A percentile compares a stretch with the other conserved stretches of the same genome.
These are phyloP conservation scores for Maniola jurtina DNA, from an alignment of 1,140 invertebrate species.

Conservation along the genomic window DNA sequence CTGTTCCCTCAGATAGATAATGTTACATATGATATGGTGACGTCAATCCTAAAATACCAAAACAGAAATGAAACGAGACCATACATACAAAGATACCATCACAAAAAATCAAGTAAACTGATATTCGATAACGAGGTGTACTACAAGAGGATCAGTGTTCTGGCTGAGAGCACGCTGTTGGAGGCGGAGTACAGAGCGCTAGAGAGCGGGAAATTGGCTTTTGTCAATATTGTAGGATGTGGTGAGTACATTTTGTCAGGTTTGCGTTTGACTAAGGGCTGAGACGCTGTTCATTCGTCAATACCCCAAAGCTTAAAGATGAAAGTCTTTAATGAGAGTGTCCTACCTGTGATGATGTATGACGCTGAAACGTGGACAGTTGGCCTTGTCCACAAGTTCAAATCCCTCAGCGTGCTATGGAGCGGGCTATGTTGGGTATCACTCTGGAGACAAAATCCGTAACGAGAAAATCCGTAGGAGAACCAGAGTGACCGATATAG, in stretches of 20 bases:
- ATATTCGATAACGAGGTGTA: slow-evolving; percentile 59
- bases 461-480: too few species aligned
- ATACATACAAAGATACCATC: background rate
- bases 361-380: too few species aligned
- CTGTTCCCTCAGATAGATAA: background rate
- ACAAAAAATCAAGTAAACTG: background rate
- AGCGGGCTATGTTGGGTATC: too few species aligned
- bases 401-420: too few species aligned
- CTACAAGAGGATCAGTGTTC: slow-evolving; percentile 54
- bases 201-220: slow-evolving; percentile 35
- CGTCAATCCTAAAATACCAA: background rate
- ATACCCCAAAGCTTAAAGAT: too few species aligned
- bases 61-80: background rate
- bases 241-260: slow-evolving; percentile 25
- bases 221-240: slow-evolving; percentile 45
- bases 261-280: too few species aligned
- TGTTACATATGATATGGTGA: background rate
- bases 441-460: too few species aligned
- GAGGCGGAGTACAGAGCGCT: slow-evolving; percentile 48
- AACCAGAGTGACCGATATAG: too few species aligned
- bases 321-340: too few species aligned
- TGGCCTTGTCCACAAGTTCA: too few species aligned
- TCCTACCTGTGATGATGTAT: too few species aligned
- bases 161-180: slow-evolving; percentile 49
- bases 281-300: too few species aligned